Conservation (phyloP, 2,113 vertebrate species). For the Pionites leucogaster region DNA sequence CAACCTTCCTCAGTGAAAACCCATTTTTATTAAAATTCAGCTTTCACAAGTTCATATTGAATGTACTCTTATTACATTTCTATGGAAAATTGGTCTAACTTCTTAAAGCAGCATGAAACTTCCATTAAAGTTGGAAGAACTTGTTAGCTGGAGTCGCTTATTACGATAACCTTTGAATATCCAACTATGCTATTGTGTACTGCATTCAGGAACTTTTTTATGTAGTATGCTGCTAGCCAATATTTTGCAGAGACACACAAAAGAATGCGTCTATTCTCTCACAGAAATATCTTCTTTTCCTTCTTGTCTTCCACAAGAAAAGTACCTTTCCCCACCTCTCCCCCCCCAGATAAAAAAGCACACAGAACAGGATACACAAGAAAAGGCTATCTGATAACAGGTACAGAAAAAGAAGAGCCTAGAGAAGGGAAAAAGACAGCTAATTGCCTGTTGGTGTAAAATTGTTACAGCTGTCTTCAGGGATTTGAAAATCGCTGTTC, state of each 20-base stretch:
- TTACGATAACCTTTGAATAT: neutral
- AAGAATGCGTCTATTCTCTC: neutral
- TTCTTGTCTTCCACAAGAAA: neutral
- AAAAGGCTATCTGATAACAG: neutral
- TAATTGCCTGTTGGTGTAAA: neutral
- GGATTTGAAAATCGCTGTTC: neutral
- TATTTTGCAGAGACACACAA: neutral
- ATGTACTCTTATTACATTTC: neutral
- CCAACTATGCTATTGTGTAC: neutral
- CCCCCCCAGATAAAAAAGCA: neutral
- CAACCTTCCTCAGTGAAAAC: neutral
- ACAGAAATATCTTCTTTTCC: neutral
- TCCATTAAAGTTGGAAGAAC: neutral
- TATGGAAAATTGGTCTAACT: neutral
- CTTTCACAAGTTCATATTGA: neutral
- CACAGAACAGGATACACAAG: neutral
- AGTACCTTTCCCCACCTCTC: neutral
- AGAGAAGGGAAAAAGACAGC: neutral
- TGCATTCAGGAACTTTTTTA: neutral
- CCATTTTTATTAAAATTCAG: neutral
- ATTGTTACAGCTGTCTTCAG: neutral
- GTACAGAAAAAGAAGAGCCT: neutral
- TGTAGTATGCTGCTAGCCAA: neutral
- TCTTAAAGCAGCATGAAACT: neutral
- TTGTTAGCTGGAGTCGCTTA: neutral